Evolutionary conservation across 2,797 vertebrate species (phyloP), one percentile per base, ranked within the genome.

Genomic region (Danio kyathit): DNA sequence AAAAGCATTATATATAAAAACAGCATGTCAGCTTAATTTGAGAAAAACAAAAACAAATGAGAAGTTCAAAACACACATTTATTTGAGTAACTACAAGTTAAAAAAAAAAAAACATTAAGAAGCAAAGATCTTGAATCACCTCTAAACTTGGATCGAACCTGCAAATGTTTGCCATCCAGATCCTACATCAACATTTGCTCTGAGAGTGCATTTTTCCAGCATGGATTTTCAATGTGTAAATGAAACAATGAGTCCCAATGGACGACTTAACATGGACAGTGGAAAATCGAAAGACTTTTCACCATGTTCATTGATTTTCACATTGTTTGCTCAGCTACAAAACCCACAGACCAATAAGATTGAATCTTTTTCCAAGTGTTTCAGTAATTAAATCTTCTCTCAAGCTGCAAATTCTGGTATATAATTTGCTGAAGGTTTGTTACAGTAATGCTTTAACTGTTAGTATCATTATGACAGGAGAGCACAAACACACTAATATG

Each of bases 401-500:
- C 66, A 9, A 16, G 46, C 65, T 21, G 7, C 13, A 29, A n/a
- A 44, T 46, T 29, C 46, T 46, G n/a, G 44, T 3, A 13, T 7
- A 19, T 44, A 44, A 0, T 4, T 3, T 16, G 13, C 5, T 49
- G 6, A 13, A 52, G n/a, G 38, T 17, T 43, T 72, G 19, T 41
- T 56, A 29, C 8, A 14, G 52, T n/a, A 40, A 74, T 12, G 49
- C 13, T 12, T 61, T 46, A 29, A n/a, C 4, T 17, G 6, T 44
- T 67, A 49, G 17, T 44, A 16, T 57, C 21, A 41, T 41, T 13
- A 66, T 7, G 5, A 54, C 13, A 13, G 43, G 48, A 57, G 13
- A 74, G 66, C 46, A 73, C 60, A 54, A 41, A 56, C 38, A 65
- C 59, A 77, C 71, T 57, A 51, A 43, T 43, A 16, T 10, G 13